Evolutionary conservation across 2,888 invertebrate genomes (phyloP).

Genomic region (Drosophila colorata): DNA sequence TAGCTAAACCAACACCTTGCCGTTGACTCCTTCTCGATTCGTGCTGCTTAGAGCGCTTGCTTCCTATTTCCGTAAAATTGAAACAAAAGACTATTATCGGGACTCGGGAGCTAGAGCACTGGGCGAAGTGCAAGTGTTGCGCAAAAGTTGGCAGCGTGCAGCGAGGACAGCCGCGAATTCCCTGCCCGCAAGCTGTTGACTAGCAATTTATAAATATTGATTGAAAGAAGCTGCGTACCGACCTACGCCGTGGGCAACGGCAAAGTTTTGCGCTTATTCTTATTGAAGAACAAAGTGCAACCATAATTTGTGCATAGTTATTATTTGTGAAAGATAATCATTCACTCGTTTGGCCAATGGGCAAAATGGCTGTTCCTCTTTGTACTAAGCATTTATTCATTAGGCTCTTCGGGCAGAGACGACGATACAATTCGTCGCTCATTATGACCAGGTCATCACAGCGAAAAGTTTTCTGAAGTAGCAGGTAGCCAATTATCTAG

Average conservation of each 20-base stretch:
- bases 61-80: conserved; percentile 29
- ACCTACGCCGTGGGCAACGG: conserved; percentile 1
- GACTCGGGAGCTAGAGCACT: background rate
- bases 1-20: conserved; percentile 35
- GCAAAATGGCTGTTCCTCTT: background rate
- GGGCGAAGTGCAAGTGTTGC: conserved; percentile 15
- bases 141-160: conserved; percentile 25
- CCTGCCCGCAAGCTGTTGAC: conserved; percentile 11
- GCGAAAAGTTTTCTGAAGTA: conserved; percentile 38
- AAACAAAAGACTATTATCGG: conserved; percentile 33
- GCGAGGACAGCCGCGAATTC: conserved; percentile 1
- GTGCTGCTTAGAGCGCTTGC: background rate
- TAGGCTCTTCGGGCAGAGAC: conserved; percentile 8
- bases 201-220: conserved; percentile 55
- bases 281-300: conserved; percentile 17
- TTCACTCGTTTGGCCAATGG: conserved; percentile 10
- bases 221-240: conserved; percentile 32
- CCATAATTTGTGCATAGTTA: conserved; percentile 49
- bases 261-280: conserved; percentile 29
- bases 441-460: conserved; percentile 19
- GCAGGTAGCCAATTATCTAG: conserved; percentile 24
- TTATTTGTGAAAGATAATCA: conserved; percentile 20
- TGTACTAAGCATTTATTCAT: conserved; percentile 44
- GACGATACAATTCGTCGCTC: conserved; percentile 11
- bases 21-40: background rate